A percentile compares a stretch with the other conserved stretches of the same genome.
Evolutionary conservation across 1,140 invertebrate species (phyloP).

Genomic region (Drosophila erecta): DNA sequence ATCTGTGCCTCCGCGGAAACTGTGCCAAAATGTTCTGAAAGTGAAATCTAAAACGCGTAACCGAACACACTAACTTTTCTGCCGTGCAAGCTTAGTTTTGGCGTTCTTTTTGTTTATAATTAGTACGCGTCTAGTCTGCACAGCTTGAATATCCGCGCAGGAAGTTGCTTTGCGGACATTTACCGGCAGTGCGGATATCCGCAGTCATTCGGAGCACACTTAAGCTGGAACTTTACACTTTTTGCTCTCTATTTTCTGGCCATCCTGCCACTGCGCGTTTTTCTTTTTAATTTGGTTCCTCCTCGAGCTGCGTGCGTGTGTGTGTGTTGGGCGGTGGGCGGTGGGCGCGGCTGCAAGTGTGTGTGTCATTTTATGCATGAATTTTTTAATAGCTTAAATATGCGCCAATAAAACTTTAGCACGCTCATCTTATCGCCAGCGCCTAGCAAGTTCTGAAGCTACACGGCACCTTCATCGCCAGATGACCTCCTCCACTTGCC

Average conservation of each 20-base stretch:
- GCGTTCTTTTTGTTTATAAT: background rate
- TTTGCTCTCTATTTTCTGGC: constrained; percentile 14
- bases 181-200: constrained; percentile 27
- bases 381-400: constrained; percentile 83
- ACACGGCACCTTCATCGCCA: background rate
- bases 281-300: constrained; percentile 70
- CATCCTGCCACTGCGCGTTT: constrained; percentile 31
- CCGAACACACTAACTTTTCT: background rate
- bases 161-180: constrained; percentile 3
- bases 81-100: too few relatives aligned
- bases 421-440: constrained; percentile 78
- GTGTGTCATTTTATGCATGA: constrained; percentile 80
- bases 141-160: background rate
- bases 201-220: constrained; percentile 27
- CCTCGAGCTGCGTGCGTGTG: constrained; percentile 12
- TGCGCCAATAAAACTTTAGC: constrained; percentile 82
- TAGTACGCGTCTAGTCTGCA: background rate
- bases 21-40: background rate
- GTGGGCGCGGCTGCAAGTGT: constrained; percentile 11
- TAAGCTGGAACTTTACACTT: constrained; percentile 39
- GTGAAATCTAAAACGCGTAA: background rate
- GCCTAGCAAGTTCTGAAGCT: constrained; percentile 62
- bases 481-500: constrained; percentile 32
- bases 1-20: background rate
- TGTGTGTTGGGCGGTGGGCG: constrained; percentile 25